phyloP scores from a whole-genome alignment of 2,113 vertebrate genomes.

The Emberiza fucata region DNA sequence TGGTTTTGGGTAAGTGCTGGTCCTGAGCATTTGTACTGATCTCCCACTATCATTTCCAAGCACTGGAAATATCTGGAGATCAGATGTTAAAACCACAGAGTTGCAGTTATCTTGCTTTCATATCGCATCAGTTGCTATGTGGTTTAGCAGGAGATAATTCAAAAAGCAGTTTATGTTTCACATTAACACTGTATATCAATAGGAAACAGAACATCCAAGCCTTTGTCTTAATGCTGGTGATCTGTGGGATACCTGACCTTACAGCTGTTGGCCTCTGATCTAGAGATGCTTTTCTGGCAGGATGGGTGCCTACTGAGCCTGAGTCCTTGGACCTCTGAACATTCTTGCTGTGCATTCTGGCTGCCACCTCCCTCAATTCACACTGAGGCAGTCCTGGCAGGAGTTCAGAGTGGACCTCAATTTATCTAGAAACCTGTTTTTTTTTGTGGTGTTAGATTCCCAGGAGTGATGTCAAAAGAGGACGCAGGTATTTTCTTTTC shows the following conservation, averaged over 20 bases:
- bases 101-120: not conserved
- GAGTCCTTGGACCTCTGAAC: not conserved
- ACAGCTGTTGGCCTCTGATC: not conserved
- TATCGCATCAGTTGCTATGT: not conserved
- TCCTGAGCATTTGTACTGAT: not conserved
- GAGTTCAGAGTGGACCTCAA: not conserved
- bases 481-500: not conserved
- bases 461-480: not conserved
- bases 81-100: not conserved
- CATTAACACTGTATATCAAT: not conserved
- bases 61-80: not conserved
- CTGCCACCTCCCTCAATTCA: not conserved
- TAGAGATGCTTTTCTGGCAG: not conserved
- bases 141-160: slow-evolving; percentile 27
- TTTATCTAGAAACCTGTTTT: not conserved
- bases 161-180: not conserved
- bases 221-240: not conserved
- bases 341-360: not conserved
- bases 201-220: not conserved
- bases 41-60: not conserved
- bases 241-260: not conserved
- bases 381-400: not conserved
- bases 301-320: not conserved
- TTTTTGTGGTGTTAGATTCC: not conserved
- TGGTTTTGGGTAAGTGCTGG: not conserved